A percentile compares a stretch with the other conserved stretches of the same genome.
Conservation (phyloP, 2,797 vertebrate genomes). For the Pipistrellus nathusii region DNA sequence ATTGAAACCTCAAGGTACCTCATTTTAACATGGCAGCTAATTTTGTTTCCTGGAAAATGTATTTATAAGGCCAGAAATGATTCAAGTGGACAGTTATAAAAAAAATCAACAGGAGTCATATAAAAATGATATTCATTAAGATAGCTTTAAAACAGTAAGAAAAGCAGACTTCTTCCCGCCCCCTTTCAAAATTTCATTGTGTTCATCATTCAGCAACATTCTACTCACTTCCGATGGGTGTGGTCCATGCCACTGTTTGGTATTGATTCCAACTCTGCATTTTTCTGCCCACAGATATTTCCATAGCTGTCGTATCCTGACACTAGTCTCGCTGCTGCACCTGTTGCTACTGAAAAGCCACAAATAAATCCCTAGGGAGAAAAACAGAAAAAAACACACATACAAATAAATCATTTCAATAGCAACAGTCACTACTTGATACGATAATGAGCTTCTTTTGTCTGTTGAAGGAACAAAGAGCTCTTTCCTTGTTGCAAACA, state of each 20-base stretch:
- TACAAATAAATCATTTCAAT: constrained; percentile 82
- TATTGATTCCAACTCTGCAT: constrained; percentile 93
- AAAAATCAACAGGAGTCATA: neutral
- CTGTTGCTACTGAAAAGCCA: constrained; percentile 96
- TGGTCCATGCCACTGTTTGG: constrained; percentile 95
- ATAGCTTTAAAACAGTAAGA: constrained; percentile 30
- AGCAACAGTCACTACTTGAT: constrained; percentile 79
- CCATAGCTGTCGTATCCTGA: constrained; percentile 99
- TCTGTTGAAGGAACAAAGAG: constrained; percentile 66
- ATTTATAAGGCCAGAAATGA: constrained; percentile 53
- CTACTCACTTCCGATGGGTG: constrained; percentile 94
- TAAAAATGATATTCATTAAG: constrained; percentile 40
- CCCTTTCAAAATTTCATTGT: neutral
- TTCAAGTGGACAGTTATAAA: constrained; percentile 31
- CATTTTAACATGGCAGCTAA: constrained; percentile 48
- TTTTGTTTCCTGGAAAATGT: constrained; percentile 55
- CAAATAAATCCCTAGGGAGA: constrained; percentile 95
- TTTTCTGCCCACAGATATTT: constrained; percentile 97
- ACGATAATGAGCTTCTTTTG: constrained; percentile 77
- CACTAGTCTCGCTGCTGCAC: constrained; percentile 95
- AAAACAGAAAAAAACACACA: constrained; percentile 75
- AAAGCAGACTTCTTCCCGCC: constrained; percentile 15
- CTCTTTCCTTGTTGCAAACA: constrained; percentile 77
- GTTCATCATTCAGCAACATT: constrained; percentile 54
- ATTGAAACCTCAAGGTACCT: constrained; percentile 1